Evolutionary conservation across 2,888 invertebrate genomes (phyloP).

Genomic region (Coecobrya sp.): DNA sequence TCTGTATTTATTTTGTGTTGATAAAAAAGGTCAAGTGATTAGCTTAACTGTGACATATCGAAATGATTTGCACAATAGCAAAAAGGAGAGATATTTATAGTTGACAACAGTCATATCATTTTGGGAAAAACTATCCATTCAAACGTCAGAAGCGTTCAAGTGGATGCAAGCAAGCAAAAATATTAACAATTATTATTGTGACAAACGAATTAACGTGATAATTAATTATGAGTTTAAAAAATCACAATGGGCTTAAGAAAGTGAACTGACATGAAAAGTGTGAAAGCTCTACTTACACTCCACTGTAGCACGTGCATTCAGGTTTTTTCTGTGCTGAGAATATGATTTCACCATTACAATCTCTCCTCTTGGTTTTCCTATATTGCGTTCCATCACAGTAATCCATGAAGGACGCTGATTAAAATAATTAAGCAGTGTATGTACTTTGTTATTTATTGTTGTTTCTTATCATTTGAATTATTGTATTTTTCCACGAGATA

Average conservation of each 20-base stretch:
- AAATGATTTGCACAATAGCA: neutral
- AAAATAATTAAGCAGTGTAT: too few relatives aligned
- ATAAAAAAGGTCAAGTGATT: constrained; percentile 46
- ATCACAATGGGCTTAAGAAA: neutral
- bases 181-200: too few relatives aligned
- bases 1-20: constrained; percentile 55
- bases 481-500: too few relatives aligned
- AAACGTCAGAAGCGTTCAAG: neutral
- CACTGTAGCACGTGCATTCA: constrained; percentile 60
- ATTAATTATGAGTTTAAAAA: neutral
- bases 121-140: neutral
- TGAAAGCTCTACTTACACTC: constrained; percentile 48
- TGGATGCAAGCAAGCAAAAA: too few relatives aligned
- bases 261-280: neutral
- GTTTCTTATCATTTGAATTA: neutral
- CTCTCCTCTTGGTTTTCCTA: neutral
- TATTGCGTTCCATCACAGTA: constrained; percentile 47
- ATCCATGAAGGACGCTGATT: constrained; percentile 65
- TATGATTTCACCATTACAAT: constrained; percentile 59
- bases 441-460: neutral
- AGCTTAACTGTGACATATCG: neutral
- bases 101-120: neutral
- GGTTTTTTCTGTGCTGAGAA: constrained; percentile 54
- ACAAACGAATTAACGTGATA: too few relatives aligned
- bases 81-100: too few relatives aligned